Percentiles rank a stretch among this genome's conserved stretches.
Conservation (phyloP, 2,113 vertebrate species). For the Onychostoma macrolepis region DNA sequence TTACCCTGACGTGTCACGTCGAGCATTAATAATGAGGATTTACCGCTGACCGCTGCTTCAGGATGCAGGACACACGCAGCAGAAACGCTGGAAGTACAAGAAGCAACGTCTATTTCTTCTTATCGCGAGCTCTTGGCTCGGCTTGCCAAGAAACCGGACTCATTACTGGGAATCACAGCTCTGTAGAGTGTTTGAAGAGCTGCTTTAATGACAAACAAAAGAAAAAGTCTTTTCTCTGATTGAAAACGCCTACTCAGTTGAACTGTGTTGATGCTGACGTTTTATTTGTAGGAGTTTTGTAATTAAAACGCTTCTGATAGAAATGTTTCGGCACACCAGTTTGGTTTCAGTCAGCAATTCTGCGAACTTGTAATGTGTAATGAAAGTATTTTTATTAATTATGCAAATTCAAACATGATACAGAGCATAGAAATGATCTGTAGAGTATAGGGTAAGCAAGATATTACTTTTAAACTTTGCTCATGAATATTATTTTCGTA, state of each 20-base stretch:
- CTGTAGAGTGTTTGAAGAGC: conserved; percentile 15
- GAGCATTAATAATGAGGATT: conserved; percentile 48
- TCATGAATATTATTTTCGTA: background rate
- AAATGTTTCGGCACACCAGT: background rate
- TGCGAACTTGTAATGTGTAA: background rate
- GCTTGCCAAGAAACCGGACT: conserved; percentile 1
- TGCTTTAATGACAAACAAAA: conserved; percentile 44
- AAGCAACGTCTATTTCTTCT: conserved; percentile 24
- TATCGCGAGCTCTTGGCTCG: background rate
- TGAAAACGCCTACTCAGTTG: conserved; percentile 6
- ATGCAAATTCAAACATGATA: background rate
- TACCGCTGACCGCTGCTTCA: background rate
- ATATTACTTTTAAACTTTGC: background rate
- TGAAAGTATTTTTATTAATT: background rate
- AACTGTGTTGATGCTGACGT: conserved; percentile 36
- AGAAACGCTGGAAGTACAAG: conserved; percentile 14
- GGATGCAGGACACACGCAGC: background rate
- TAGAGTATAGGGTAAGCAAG: background rate
- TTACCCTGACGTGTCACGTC: conserved; percentile 39
- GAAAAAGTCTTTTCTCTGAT: conserved; percentile 39
- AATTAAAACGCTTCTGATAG: conserved; percentile 27
- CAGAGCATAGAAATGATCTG: background rate
- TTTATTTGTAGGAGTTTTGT: conserved; percentile 40
- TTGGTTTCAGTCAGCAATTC: background rate
- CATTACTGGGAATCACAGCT: conserved; percentile 34